Evolutionary conservation across 2,888 invertebrate species (phyloP).

Genomic region (Prionchulus punctatus): DNA sequence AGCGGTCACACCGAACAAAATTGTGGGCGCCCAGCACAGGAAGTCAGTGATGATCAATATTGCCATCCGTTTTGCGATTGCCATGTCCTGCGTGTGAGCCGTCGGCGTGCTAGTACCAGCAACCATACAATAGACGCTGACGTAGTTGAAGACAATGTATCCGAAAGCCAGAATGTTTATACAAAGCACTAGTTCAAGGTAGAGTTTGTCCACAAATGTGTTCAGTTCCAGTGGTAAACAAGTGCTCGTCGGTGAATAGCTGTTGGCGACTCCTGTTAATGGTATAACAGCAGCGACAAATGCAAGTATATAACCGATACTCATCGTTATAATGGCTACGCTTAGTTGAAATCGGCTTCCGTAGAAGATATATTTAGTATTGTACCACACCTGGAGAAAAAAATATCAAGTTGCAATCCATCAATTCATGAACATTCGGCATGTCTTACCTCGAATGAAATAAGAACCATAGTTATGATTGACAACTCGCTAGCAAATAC

Average conservation of each 20-base stretch:
- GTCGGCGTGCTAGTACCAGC: conserved; percentile 44
- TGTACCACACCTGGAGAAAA: conserved; percentile 29
- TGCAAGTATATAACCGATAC: conserved; percentile 77
- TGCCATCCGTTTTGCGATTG: conserved; percentile 91
- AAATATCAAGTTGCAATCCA: too few species aligned
- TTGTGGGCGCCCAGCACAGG: conserved; percentile 92
- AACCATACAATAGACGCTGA: conserved; percentile 93
- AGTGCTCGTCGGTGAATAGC: conserved; percentile 87
- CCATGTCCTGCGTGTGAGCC: conserved; percentile 54
- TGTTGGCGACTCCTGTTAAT: conserved; percentile 63
- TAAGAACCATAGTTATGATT: conserved; percentile 86
- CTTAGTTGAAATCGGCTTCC: conserved; percentile 81
- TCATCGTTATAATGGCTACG: conserved; percentile 79
- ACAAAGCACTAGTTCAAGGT: conserved; percentile 73
- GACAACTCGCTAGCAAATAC: conserved; percentile 76
- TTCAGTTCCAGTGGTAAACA: conserved; percentile 86
- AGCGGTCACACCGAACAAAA: conserved; percentile 82
- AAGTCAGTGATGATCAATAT: conserved; percentile 90
- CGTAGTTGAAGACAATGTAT: conserved; percentile 82
- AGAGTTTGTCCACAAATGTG: conserved; percentile 57
- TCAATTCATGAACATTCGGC: too few species aligned
- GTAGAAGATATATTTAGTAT: conserved; percentile 51
- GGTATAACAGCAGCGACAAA: conserved; percentile 71
- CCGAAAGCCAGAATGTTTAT: conserved; percentile 84
- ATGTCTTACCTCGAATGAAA: conserved; percentile 59